phyloP scores from a whole-genome alignment of 2,797 vertebrate species.

The Darevskia nairensis region DNA sequence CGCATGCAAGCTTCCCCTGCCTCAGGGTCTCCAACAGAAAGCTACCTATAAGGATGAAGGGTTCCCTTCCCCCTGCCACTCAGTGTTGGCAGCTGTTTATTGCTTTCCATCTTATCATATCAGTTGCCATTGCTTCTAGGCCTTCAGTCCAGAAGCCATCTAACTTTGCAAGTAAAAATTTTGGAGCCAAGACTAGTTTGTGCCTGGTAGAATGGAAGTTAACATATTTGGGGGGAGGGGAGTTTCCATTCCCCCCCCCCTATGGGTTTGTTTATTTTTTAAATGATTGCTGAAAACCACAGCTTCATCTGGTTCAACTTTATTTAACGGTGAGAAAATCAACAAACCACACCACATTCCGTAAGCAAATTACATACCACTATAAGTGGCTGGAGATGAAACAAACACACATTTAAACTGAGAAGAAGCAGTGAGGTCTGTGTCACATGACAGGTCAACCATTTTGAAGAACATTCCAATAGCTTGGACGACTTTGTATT shows the following conservation, averaged over 20 bases:
- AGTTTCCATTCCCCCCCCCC: neutral
- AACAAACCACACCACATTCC: slow-evolving; percentile 37
- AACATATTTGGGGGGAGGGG: neutral
- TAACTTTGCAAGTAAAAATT: slow-evolving; percentile 47
- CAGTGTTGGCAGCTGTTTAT: neutral
- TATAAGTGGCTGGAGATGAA: slow-evolving; percentile 43
- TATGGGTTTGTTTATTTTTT: neutral
- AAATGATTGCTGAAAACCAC: slow-evolving; percentile 34
- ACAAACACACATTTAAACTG: slow-evolving; percentile 61
- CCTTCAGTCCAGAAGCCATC: slow-evolving; percentile 28
- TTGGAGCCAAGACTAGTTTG: neutral
- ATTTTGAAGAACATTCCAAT: slow-evolving; percentile 47
- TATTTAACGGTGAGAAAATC: slow-evolving; percentile 41
- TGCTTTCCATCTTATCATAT: neutral
- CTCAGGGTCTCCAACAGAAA: neutral
- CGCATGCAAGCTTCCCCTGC: too few species aligned
- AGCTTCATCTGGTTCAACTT: slow-evolving; percentile 46
- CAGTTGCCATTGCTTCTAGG: slow-evolving; percentile 33
- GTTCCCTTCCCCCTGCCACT: neutral
- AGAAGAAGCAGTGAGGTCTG: neutral
- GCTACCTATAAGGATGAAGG: neutral
- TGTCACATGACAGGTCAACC: slow-evolving; percentile 46
- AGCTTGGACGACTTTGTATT: neutral
- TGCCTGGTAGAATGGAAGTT: slow-evolving; percentile 6
- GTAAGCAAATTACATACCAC: slow-evolving; percentile 40